A percentile compares a stretch with the other conserved stretches of the same genome.
Conservation (phyloP, 2,113 vertebrate species). For the Triplophysa tibetana region DNA sequence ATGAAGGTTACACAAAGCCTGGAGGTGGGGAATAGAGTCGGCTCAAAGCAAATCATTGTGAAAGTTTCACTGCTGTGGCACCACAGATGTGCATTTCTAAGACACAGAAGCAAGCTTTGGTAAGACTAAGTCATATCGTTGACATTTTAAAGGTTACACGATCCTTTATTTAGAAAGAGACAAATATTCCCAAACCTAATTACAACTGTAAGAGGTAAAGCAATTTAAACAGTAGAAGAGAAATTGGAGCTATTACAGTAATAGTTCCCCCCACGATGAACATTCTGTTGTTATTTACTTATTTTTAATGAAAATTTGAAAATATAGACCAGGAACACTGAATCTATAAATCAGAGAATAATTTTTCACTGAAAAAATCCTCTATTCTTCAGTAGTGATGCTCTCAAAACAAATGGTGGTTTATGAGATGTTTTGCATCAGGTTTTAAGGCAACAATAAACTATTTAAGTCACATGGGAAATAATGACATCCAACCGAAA, state of each 20-base stretch:
- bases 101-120: no score
- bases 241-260: background rate
- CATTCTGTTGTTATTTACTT: background rate
- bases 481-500: no score
- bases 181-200: background rate
- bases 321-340: no score
- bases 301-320: no score
- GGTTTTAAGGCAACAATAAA: no score
- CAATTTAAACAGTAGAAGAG: no score
- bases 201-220: background rate
- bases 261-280: background rate
- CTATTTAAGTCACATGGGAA: no score
- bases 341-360: no score
- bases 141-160: background rate
- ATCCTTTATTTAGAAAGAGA: background rate
- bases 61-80: background rate
- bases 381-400: no score
- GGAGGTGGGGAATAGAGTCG: constrained; percentile 7
- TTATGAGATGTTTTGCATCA: no score
- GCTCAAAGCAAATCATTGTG: background rate
- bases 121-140: background rate
- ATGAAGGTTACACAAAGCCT: constrained; percentile 47
- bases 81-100: background rate
- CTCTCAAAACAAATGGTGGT: no score
- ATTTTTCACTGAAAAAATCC: no score